phyloP scores from a whole-genome alignment of 1,140 invertebrate species.

The Diuraphis noxia region DNA sequence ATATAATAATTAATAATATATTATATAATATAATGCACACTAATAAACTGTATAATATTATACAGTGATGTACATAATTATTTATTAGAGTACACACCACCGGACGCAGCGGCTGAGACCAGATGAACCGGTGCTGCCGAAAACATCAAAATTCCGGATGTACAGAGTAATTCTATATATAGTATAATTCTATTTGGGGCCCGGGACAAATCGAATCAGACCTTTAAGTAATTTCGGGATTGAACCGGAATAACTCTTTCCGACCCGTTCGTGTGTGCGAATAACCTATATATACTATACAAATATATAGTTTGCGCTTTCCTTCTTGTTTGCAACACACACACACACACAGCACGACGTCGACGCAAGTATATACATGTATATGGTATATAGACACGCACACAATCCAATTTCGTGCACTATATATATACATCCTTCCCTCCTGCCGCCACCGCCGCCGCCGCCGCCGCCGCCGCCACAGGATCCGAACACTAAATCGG shows the following conservation, averaged over 20 bases:
- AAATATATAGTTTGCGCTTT: background rate
- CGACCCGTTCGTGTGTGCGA: background rate
- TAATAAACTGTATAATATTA: background rate
- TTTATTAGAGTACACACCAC: background rate
- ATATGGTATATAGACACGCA: background rate
- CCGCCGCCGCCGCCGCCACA: background rate
- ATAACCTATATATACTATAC: background rate
- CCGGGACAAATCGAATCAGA: conserved; percentile 25
- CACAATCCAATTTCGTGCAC: conserved; percentile 3
- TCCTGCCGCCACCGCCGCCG: background rate
- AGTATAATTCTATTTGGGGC: conserved; percentile 3
- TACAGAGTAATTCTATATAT: too few species aligned
- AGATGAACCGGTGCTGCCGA: background rate
- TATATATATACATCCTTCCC: background rate
- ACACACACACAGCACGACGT: background rate
- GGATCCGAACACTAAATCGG: conserved; percentile 24
- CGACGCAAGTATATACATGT: background rate
- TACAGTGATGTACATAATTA: too few species aligned
- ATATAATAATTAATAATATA: too few species aligned
- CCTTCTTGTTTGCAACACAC: background rate
- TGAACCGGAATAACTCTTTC: conserved; percentile 37
- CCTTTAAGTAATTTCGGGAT: conserved; percentile 28
- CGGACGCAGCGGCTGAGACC: background rate
- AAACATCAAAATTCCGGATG: conserved; percentile 28
- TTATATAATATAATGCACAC: background rate